Conservation (phyloP, 2,797 vertebrate species). For the Hoplostethus mediterraneus region DNA sequence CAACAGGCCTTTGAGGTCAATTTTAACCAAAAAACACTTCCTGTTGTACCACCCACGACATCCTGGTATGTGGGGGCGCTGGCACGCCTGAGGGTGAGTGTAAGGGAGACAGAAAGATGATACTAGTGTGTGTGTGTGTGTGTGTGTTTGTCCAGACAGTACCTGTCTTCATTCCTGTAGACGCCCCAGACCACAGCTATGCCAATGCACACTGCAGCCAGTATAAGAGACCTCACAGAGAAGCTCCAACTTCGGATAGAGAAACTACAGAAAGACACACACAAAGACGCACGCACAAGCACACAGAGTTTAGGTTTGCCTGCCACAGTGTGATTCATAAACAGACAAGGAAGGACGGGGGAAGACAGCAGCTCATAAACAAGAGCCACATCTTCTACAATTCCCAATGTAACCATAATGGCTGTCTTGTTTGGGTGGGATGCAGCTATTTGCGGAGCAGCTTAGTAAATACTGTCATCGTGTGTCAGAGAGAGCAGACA, state of each 20-base stretch:
- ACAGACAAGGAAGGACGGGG: neutral
- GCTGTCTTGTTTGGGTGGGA: neutral
- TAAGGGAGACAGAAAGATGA: neutral
- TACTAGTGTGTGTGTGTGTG: conserved; percentile 2
- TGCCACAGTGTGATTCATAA: conserved; percentile 13
- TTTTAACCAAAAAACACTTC: conserved; percentile 22
- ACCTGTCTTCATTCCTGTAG: conserved; percentile 96
- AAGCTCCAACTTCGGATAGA: conserved; percentile 77
- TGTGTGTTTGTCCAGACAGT: conserved; percentile 46
- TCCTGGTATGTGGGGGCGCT: neutral
- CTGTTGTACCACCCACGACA: conserved; percentile 21
- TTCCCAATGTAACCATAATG: neutral
- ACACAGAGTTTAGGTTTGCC: conserved; percentile 8
- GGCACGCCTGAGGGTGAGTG: neutral
- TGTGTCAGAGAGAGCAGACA: neutral
- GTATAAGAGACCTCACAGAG: conserved; percentile 89
- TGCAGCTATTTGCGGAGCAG: neutral
- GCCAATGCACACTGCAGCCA: conserved; percentile 87
- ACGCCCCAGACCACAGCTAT: conserved; percentile 91
- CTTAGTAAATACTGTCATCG: neutral
- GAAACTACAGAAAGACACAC: conserved; percentile 80
- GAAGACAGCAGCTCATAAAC: neutral
- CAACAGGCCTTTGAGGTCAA: neutral
- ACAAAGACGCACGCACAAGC: conserved; percentile 5
- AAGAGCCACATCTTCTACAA: conserved; percentile 2